Percentiles rank a stretch among this genome's conserved stretches.
Evolutionary conservation across 2,888 invertebrate species (phyloP).

Genomic region (Enoplolaimus lenunculus): DNA sequence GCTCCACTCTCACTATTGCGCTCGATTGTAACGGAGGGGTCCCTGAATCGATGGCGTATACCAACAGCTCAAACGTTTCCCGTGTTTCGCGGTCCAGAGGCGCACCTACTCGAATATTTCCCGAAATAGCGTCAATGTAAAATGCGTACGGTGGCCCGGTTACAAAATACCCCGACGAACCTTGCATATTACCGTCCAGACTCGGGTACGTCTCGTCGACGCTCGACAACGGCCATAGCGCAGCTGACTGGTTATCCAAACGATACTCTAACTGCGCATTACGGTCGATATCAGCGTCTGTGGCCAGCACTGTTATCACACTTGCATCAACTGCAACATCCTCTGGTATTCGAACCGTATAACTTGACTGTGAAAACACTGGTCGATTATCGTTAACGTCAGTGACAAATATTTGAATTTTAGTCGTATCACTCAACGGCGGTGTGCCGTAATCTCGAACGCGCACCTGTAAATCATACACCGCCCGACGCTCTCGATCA

Average conservation of each 20-base stretch:
- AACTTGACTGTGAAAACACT: conserved; percentile 48
- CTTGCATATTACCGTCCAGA: background rate
- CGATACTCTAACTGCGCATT: conserved; percentile 56
- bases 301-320: conserved; percentile 44
- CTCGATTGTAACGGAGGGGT: conserved; percentile 57
- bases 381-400: conserved; percentile 51
- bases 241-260: conserved; percentile 47
- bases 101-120: conserved; percentile 73
- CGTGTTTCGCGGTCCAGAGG: conserved; percentile 74
- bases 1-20: conserved; percentile 59
- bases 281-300: conserved; percentile 44
- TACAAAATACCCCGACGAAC: background rate
- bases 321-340: conserved; percentile 61
- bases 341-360: conserved; percentile 67
- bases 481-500: conserved; percentile 63
- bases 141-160: conserved; percentile 66
- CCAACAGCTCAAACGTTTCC: conserved; percentile 56
- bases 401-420: conserved; percentile 80
- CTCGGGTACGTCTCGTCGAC: too few species aligned
- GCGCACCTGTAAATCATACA: conserved; percentile 74
- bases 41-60: conserved; percentile 72
- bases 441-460: conserved; percentile 84
- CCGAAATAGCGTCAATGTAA: conserved; percentile 75
- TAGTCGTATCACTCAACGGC: conserved; percentile 76
- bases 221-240: too few species aligned